Base-by-base conservation (phyloP, 2,797 vertebrate species). In the Alosa sapidissima region DNA sequence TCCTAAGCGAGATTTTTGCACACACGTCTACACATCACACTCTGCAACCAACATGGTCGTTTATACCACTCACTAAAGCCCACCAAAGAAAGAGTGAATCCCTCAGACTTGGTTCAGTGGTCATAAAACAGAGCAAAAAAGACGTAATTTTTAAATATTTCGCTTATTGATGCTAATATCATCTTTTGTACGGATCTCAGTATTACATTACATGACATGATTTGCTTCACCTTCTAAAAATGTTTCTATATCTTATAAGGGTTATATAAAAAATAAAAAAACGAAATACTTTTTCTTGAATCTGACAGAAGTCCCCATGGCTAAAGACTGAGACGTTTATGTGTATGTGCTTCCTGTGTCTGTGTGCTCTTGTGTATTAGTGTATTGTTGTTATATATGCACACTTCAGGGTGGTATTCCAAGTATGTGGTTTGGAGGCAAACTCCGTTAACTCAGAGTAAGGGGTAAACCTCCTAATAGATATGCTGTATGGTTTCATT, bases 301-400 rank as follows among this genome's bases (percentile, higher is more conserved):
- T 14, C 36, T 72, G 13, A 10, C 33, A 28, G 60, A 19, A 4
- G 68, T 19, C 5, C 41, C 36, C 72, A 47, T 47, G 72, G 72
- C 41, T 78, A 47, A 41, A 78, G 72, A 78, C 72, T 45, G 72
- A 78, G 72, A 78, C 7, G 4, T 45, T 41, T 45, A 16, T 47
- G 21, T 45, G 72, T 45, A 41, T 19, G 72, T 78, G 72, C 19
- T 87, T 87, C 83, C 90, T 88, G 91, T 91, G 81, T 91, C 87
- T 54, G 83, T 90, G 89, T 92, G 88, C 89, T 85, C 72, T 81
- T 72, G 90, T 94, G 81, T 84, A 90, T 94, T 93, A 72, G 72
- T 78, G 72, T 78, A 21, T 62, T 24, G n/a, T 90, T 94, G 92
- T 91, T 86, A 91, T 91, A 91, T 88, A 85, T 78, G 87, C 75